A percentile compares a stretch with the other conserved stretches of the same genome.
phyloP scores from a whole-genome alignment of 2,888 invertebrate genomes.

The Nomada goodeniana region DNA sequence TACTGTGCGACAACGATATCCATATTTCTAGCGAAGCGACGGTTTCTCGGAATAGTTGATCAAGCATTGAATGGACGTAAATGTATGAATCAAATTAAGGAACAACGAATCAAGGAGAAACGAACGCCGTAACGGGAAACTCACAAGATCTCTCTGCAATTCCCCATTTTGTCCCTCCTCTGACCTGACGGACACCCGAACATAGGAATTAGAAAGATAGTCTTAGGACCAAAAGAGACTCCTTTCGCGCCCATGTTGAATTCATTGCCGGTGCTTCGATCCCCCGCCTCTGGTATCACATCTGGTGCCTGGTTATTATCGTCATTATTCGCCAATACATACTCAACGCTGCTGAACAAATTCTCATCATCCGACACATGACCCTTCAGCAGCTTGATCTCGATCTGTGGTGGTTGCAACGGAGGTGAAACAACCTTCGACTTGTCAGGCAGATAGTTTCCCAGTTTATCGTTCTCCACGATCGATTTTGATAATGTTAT shows the following conservation, averaged over 20 bases:
- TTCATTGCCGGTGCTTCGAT: not conserved
- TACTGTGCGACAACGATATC: no score
- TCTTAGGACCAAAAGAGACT: not conserved
- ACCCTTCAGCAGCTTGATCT: slow-evolving; percentile 36
- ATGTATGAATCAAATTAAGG: not conserved
- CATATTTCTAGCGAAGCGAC: no score
- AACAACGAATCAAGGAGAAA: not conserved
- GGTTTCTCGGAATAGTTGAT: no score
- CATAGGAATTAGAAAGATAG: slow-evolving; percentile 17
- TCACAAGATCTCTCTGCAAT: slow-evolving; percentile 40
- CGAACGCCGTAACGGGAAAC: not conserved
- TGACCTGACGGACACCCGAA: slow-evolving; percentile 31
- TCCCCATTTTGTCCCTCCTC: slow-evolving; percentile 22
- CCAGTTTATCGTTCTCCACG: not conserved
- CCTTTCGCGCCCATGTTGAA: not conserved
- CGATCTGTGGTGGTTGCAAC: slow-evolving; percentile 27
- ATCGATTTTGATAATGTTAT: not conserved
- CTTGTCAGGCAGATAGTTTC: not conserved
- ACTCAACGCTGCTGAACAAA: slow-evolving; percentile 11
- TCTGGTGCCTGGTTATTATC: not conserved
- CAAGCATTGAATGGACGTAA: no score
- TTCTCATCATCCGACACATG: not conserved
- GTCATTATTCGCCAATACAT: slow-evolving; percentile 20
- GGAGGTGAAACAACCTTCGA: slow-evolving; percentile 11
- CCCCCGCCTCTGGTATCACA: no score